Conservation (phyloP, 2,797 vertebrate species). For the Enteromius mattozi region DNA sequence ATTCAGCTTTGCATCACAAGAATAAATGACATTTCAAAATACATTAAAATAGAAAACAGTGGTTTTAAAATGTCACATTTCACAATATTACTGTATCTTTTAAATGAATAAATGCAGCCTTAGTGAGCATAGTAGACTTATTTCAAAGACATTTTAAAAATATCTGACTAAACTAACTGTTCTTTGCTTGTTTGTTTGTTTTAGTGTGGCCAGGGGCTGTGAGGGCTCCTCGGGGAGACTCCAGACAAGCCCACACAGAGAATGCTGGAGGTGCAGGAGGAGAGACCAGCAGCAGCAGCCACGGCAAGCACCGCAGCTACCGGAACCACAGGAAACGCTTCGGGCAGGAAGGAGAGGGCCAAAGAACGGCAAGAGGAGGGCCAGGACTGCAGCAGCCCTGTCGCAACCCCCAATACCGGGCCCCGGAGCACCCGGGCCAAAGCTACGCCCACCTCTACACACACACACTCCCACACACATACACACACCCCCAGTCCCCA, state of each 20-base stretch:
- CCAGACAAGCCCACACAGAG: slow-evolving; percentile 87
- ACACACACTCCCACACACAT: slow-evolving; percentile 55
- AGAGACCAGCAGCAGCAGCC: slow-evolving; percentile 76
- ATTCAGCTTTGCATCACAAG: not conserved
- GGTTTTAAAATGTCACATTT: not conserved
- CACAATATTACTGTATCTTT: not conserved
- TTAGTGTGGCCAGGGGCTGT: slow-evolving; percentile 95
- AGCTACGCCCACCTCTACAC: slow-evolving; percentile 66
- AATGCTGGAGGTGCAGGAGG: slow-evolving; percentile 98
- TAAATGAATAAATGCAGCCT: not conserved
- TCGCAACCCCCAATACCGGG: slow-evolving; percentile 75
- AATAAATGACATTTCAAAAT: not conserved
- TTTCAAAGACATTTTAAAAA: not conserved
- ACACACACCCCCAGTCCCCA: slow-evolving; percentile 78
- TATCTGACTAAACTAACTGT: not conserved
- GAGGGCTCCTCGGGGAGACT: slow-evolving; percentile 93
- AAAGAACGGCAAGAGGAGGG: slow-evolving; percentile 91
- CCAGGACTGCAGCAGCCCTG: slow-evolving; percentile 82
- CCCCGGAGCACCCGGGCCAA: slow-evolving; percentile 80
- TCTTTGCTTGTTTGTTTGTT: slow-evolving; percentile 27
- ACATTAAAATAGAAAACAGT: not conserved
- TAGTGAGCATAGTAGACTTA: not conserved
- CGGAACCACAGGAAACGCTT: slow-evolving; percentile 70
- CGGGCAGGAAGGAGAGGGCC: slow-evolving; percentile 91
- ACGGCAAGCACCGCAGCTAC: slow-evolving; percentile 75